Evolutionary conservation across 2,113 vertebrate species (phyloP), one percentile per base, ranked within the genome.

Genomic region (Panthera tigris): DNA sequence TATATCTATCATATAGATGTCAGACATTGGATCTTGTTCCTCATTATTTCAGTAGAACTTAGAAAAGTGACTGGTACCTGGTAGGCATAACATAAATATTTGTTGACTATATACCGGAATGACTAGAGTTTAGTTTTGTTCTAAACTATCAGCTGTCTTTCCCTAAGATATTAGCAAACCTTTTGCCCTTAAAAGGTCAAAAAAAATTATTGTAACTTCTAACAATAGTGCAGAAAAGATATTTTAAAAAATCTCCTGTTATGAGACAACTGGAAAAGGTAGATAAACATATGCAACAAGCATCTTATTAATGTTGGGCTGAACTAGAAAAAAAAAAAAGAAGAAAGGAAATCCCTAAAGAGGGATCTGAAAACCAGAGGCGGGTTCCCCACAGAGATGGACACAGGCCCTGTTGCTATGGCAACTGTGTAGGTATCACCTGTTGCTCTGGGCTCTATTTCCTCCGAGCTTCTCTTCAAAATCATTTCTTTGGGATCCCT

Each of bases 181-280:
- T 79, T 92, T 96, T 76, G 50, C 13, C 9, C 25, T 31, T 89
- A 71, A 91, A 61, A 71, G 14, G 8, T 48, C 29, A 55, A 86
- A 36, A 66, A 4, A 86, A 0, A 23, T 45, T 39, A 71, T 65
- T 66, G 78, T 16, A 71, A 14, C 69, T 91, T 57, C 7, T 95
- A 76, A 50, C 23, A 69, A 66, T 15, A 55, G 21, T 10, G 3
- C 16, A 80, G 63, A 61, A 50, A 78, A 89, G 33, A 76, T 36
- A 39, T 31, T 83, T 71, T 18, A n/a, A 90, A 83, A 36, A 57
- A 78, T 7, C n/a, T 63, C 21, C 21, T 4, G 5, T 69, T 83
- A 84, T 61, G 36, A 82, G 78, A 21, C 27, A 88, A 33, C 4
- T 57, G 16, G 39, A 52, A 82, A 87, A 29, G 45, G 57, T 19